Base-by-base conservation (phyloP, 1,140 invertebrate genomes). In the Drosophila truncata region DNA sequence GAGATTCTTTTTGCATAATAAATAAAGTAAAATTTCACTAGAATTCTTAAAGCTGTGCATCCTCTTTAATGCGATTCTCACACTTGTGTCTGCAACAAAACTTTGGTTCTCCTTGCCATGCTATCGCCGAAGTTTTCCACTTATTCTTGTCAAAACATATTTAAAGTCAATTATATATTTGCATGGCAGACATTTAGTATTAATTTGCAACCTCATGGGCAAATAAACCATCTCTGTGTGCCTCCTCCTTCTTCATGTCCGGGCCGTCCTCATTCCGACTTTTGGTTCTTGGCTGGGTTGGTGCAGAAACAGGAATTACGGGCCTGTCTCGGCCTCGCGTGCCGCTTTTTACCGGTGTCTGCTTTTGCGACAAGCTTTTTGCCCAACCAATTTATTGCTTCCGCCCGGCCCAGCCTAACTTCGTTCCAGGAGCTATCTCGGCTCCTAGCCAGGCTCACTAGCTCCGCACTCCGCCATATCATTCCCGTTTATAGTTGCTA, bases 381-480 rank as follows among this genome's bases (percentile, higher is more conserved):
- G 83, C 81, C 80, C 80, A 90, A 90, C 84, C 85, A 88, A 88
- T 88, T 88, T 88, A 88, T 88, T 90, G 73, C 85, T 88, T 90
- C 84, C 84, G 85, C 74, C 49, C 57, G 52, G 46, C 44, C 47
- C 52, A 70, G 46, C 31, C 31, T 49, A 59, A 20, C 44, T 47
- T 63, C 66, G 65, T 72, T 52, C 66, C 50, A 44, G 33, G 49
- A 44, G 60, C 72, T 46, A 49, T 64, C 50, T 75, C 20, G 72
- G 35, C 46, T 77, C 55, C 41, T 76, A 61, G 55, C 31, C 33
- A 29, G 46, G 35, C 18, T 41, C 62, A 42, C 62, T 67, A 23
- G 65, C 65, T 67, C 46, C 33, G 29, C 52, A 37, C 52, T 71
- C 35, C 35, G 62, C 54, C 50, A 60, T 78, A 78, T 76, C 72